Conservation (phyloP, 2,113 vertebrate species). For the Apaloderma vittatum region DNA sequence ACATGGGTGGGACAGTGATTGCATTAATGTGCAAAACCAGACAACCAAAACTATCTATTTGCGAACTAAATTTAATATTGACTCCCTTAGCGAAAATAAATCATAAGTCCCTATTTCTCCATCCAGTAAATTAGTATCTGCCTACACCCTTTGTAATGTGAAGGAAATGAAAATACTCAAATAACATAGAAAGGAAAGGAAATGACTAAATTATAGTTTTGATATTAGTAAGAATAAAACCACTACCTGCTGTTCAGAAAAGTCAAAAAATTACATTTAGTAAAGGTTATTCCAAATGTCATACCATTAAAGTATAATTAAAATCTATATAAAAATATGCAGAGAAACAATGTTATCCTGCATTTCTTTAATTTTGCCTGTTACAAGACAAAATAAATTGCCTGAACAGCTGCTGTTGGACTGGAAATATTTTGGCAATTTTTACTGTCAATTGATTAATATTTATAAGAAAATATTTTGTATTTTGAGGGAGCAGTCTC, state of each 20-base stretch:
- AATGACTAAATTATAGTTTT: constrained; percentile 11
- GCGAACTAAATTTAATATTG: neutral
- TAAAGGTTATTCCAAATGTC: constrained; percentile 44
- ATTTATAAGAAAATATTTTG: constrained; percentile 43
- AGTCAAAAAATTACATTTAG: constrained; percentile 26
- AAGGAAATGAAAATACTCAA: constrained; percentile 1
- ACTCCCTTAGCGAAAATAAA: neutral
- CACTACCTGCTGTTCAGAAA: neutral
- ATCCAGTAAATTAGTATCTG: neutral
- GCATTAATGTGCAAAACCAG: neutral
- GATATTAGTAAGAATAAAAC: constrained; percentile 18
- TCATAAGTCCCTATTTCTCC: neutral
- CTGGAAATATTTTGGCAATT: constrained; percentile 10
- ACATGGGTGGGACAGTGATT: neutral
- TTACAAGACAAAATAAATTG: neutral
- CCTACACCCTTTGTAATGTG: neutral
- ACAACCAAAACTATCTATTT: neutral
- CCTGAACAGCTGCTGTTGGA: neutral
- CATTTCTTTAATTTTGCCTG: neutral
- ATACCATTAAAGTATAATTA: constrained; percentile 16
- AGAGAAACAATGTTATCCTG: neutral
- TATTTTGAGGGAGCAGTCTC: constrained; percentile 21
- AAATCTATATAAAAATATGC: neutral
- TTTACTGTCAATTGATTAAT: constrained; percentile 33
- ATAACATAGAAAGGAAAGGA: neutral